Conservation (phyloP, 2,797 vertebrate species). For the Falco concolor region DNA sequence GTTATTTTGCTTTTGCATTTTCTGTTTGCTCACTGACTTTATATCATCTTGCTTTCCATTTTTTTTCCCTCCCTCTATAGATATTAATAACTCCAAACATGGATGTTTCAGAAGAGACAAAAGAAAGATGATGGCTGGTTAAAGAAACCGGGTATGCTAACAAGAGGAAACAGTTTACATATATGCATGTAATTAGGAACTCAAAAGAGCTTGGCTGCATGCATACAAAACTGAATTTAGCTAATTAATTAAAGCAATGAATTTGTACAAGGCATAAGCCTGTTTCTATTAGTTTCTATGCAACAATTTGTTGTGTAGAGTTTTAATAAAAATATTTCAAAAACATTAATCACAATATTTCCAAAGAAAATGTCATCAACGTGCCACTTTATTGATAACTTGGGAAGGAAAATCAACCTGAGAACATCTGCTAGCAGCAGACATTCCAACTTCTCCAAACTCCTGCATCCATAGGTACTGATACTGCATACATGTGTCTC, state of each 20-base stretch:
- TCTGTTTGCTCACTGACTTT: not conserved
- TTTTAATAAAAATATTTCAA: not conserved
- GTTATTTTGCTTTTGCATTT: not conserved
- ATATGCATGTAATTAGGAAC: not conserved
- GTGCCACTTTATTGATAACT: not conserved
- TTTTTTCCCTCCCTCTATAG: not conserved
- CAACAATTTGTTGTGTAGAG: not conserved
- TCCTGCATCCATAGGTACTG: not conserved
- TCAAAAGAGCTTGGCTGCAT: not conserved
- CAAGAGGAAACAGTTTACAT: not conserved
- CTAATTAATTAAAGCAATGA: not conserved
- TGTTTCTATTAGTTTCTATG: not conserved
- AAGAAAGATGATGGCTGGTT: not conserved
- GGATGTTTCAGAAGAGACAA: not conserved
- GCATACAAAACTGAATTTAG: not conserved
- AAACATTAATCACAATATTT: not conserved
- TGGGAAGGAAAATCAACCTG: constrained; percentile 40
- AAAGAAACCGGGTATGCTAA: not conserved
- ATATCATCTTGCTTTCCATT: not conserved
- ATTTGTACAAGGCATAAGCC: not conserved
- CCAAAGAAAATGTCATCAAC: not conserved
- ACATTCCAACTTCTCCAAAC: constrained; percentile 35
- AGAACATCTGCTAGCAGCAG: not conserved
- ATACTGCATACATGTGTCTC: accelerated
- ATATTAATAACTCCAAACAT: not conserved